Conservation (phyloP, 1,140 invertebrate genomes). For the Neuroterus valhalla region DNA sequence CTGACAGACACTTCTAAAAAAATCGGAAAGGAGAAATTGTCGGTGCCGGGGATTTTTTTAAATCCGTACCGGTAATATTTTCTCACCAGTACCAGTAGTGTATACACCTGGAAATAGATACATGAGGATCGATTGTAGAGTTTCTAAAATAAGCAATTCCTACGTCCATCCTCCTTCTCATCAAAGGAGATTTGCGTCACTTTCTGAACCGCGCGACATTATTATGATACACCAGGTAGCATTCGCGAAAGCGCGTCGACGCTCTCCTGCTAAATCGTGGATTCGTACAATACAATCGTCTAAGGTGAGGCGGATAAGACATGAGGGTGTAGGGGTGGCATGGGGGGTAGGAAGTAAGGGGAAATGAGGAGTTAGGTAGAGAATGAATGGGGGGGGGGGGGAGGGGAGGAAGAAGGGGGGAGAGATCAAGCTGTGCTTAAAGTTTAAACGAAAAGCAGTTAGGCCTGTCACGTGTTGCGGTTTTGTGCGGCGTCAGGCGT, state of each 20-base stretch:
- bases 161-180: constrained; percentile 32
- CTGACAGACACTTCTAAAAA: no score
- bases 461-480: constrained; percentile 61
- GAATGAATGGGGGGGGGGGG: not conserved
- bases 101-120: not conserved
- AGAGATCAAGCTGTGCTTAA: constrained; percentile 40
- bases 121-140: no score
- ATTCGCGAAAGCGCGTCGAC: no score
- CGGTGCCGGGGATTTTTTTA: no score
- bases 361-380: constrained; percentile 21
- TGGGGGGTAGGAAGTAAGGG: constrained; percentile 12
- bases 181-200: constrained; percentile 36
- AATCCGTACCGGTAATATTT: no score
- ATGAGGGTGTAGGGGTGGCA: constrained; percentile 16
- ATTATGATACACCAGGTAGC: no score
- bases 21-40: no score
- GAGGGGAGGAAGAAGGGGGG: constrained; percentile 35
- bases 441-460: constrained; percentile 58
- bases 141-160: not conserved
- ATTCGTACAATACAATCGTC: no score
- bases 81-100: no score
- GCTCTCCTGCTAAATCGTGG: no score
- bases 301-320: constrained; percentile 39
- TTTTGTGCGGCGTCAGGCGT: constrained; percentile 50
- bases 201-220: constrained; percentile 21